phyloP scores from a whole-genome alignment of 2,797 vertebrate species.

The Enteromius unitaeniatus region DNA sequence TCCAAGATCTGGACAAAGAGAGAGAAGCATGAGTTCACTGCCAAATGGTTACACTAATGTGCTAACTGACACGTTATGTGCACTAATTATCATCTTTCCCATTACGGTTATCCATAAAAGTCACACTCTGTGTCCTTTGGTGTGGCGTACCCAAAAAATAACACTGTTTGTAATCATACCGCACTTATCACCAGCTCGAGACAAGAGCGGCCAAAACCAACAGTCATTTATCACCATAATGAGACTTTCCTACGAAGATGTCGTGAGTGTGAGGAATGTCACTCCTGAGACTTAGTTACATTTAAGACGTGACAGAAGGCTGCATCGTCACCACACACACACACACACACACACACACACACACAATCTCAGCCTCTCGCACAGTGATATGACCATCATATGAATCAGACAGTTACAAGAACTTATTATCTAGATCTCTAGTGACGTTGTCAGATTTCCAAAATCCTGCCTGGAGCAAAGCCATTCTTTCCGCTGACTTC shows the following conservation, averaged over 20 bases:
- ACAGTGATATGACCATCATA: slow-evolving; percentile 1
- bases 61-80: slow-evolving; percentile 50
- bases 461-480: slow-evolving; percentile 1
- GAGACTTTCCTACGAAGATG: slow-evolving; percentile 64
- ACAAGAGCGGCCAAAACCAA: slow-evolving; percentile 51
- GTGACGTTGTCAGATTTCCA: slow-evolving; percentile 34
- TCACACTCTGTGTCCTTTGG: slow-evolving; percentile 58
- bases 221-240: slow-evolving; percentile 53
- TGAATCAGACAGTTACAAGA: slow-evolving; percentile 32
- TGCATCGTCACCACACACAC: slow-evolving; percentile 37
- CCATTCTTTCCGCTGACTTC: background rate
- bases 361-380: slow-evolving; percentile 48
- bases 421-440: slow-evolving; percentile 22
- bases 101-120: slow-evolving; percentile 67
- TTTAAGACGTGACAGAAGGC: background rate
- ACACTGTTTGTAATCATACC: slow-evolving; percentile 39
- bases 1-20: slow-evolving; percentile 89
- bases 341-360: slow-evolving; percentile 40
- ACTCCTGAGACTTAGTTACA: slow-evolving; percentile 41
- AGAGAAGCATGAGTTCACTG: slow-evolving; percentile 24
- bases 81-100: slow-evolving; percentile 55
- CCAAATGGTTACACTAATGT: slow-evolving; percentile 48
- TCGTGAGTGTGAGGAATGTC: slow-evolving; percentile 69
- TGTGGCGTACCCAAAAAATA: slow-evolving; percentile 53
- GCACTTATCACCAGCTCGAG: slow-evolving; percentile 61